These are phyloP conservation scores for Pedionomus torquatus DNA, from an alignment of 2,113 vertebrate genomes.

Conservation along the genomic window DNA sequence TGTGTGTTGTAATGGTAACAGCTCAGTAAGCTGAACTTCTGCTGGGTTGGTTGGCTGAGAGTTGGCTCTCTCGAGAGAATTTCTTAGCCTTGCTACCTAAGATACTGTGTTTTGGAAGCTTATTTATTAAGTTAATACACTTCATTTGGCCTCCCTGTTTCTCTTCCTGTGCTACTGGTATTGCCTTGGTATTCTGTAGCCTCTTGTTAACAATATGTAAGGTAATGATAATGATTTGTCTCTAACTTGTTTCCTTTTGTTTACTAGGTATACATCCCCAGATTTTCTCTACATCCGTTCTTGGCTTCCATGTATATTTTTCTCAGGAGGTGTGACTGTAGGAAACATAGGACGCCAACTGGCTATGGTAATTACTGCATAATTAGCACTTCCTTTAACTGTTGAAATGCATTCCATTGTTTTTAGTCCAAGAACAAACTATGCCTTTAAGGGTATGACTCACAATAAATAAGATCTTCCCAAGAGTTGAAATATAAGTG, in stretches of 20 bases:
- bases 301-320: constrained; percentile 98
- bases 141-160: not conserved
- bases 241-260: not conserved
- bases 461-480: not conserved
- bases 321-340: constrained; percentile 96
- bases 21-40: not conserved
- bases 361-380: constrained; percentile 86
- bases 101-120: not conserved
- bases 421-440: constrained; percentile 21
- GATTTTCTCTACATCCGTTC: constrained; percentile 97
- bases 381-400: constrained; percentile 31
- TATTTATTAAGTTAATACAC: not conserved
- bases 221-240: not conserved
- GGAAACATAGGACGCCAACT: constrained; percentile 97
- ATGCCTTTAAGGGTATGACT: constrained; percentile 51
- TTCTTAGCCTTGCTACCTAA: not conserved
- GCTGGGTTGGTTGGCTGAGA: not conserved
- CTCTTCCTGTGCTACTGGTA: not conserved
- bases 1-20: not conserved
- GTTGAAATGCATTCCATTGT: not conserved
- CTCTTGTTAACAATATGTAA: not conserved
- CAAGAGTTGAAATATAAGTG: not conserved
- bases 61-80: not conserved
- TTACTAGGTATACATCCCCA: constrained; percentile 91
- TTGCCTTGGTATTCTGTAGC: not conserved